Base-by-base conservation (phyloP, 2,888 invertebrate species). In the Adineta ricciae region DNA sequence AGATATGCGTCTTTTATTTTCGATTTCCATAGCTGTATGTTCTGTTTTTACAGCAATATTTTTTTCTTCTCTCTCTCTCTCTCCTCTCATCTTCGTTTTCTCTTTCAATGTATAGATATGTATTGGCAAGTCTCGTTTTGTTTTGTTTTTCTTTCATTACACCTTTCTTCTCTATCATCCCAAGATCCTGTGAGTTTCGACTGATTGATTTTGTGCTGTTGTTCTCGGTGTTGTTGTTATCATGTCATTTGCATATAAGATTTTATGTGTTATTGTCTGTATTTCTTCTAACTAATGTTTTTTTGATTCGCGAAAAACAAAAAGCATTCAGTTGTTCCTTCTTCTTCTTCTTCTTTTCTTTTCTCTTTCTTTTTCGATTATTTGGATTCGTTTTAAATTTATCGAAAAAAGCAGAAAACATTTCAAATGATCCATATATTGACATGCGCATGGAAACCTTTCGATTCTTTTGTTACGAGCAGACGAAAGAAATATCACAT, bases 171-270 rank as follows among this genome's bases (percentile, higher is more conserved):
- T 27, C 27, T 24, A 64, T 64, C n/a, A 64, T 64, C 64, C 14
- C 27, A 46, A 64, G 27, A 64, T 64, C 64, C 64, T 64, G 64
- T 64, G 64, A 64, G 64, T 64, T 64, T 27, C 32, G 64, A 32
- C 64, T 64, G 64, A 64, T n/a, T 64, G 64, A 64, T 64, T 64
- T 32, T 64, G 64, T 64, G 64, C 64, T 64, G 64, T 64, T 64
- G 64, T 64, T 64, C 64, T 64, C 64, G 64, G 64, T 64, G 64
- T 64, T 64, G 64, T 64, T 64, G 64, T 64, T 64, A 64, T 27
- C 27, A 7, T 64, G 64, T 64, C 64, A 64, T 64, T 64, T 64
- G 64, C 64, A 64, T 64, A 64, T 32, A 64, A 32, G 64, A 64
- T 46, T 64, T 64, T 64, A 32, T 64, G 16, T 64, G 64, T 64